These are phyloP conservation scores for Onthophagus sagittarius DNA, from an alignment of 2,888 invertebrate genomes.

Conservation along the genomic window DNA sequence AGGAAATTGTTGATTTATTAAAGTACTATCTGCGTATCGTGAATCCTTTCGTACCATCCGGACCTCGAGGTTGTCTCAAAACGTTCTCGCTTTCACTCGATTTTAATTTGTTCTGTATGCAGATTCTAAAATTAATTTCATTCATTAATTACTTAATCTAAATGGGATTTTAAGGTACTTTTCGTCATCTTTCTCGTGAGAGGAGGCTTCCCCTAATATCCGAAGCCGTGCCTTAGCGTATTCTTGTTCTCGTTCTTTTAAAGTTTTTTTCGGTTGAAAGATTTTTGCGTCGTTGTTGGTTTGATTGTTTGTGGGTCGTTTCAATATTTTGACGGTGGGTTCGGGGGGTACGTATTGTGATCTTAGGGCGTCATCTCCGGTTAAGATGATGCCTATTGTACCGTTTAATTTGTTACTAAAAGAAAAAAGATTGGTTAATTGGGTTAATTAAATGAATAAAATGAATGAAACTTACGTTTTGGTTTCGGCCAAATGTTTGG, in stretches of 20 bases:
- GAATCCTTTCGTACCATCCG: constrained; percentile 73
- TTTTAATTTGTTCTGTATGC: constrained; percentile 41
- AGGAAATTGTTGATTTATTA: constrained; percentile 2
- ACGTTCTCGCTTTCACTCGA: constrained; percentile 47
- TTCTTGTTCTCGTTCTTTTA: constrained; percentile 88
- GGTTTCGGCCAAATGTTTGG: constrained; percentile 41
- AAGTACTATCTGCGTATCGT: constrained; percentile 62
- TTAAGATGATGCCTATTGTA: constrained; percentile 66
- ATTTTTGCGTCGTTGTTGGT: constrained; percentile 62
- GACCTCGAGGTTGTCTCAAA: constrained; percentile 72
- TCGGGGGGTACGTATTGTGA: constrained; percentile 75
- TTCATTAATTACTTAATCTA: no score
- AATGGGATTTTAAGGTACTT: no score
- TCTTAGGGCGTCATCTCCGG: constrained; percentile 75
- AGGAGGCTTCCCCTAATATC: constrained; percentile 82
- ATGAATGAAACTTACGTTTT: constrained; percentile 37
- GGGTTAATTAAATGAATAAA: no score
- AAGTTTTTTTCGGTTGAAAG: constrained; percentile 73
- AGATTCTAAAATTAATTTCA: constrained; percentile 22
- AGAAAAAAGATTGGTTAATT: constrained; percentile 24
- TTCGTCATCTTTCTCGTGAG: constrained; percentile 69
- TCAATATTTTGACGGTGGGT: constrained; percentile 81
- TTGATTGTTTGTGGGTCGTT: constrained; percentile 58
- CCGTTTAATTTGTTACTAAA: constrained; percentile 45
- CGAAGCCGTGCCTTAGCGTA: constrained; percentile 88